Conservation (phyloP, 2,113 vertebrate genomes). For the Eurypyga helias region DNA sequence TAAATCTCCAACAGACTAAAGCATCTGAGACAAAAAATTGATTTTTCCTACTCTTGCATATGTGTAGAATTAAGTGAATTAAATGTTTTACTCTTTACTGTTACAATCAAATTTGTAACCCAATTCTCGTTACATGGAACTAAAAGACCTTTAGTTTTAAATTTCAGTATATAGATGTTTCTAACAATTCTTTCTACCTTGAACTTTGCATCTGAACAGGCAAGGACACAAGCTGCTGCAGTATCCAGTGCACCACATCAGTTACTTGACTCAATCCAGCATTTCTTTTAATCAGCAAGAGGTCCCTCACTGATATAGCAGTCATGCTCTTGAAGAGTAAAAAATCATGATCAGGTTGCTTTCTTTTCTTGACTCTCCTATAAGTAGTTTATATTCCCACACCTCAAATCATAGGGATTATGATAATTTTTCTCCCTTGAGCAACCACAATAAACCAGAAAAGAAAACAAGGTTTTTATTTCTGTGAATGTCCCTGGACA, state of each 20-base stretch:
- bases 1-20: neutral
- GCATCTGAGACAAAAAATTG: neutral
- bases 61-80: neutral
- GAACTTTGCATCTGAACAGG: neutral
- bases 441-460: neutral
- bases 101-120: neutral
- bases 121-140: neutral
- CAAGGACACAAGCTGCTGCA: neutral
- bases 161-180: neutral
- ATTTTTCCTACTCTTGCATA: neutral
- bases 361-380: neutral
- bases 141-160: neutral
- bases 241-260: neutral
- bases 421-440: neutral
- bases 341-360: neutral
- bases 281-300: neutral
- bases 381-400: neutral
- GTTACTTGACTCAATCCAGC: neutral
- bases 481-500: neutral
- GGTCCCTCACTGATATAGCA: accelerated
- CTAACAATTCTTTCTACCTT: neutral
- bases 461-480: neutral
- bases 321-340: neutral
- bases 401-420: neutral
- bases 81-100: neutral